phyloP scores from a whole-genome alignment of 2,888 invertebrate species.

The Stenichneumon culpator region DNA sequence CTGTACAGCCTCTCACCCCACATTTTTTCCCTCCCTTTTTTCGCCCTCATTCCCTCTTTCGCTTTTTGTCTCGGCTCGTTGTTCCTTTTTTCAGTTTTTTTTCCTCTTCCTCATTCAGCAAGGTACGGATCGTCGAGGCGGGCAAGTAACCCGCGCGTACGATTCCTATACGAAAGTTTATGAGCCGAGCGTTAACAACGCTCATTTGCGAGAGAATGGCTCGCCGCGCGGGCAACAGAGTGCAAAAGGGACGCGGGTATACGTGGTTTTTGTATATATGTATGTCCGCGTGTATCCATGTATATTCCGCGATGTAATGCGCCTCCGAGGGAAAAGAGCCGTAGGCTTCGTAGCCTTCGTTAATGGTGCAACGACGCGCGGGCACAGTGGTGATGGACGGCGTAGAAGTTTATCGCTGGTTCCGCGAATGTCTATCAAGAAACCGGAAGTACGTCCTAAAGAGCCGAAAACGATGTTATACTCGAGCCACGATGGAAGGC shows the following conservation, averaged over 20 bases:
- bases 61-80: constrained; percentile 12
- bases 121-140: constrained; percentile 1
- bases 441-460: constrained; percentile 28
- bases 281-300: background rate
- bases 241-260: constrained; percentile 4
- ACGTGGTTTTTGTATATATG: background rate
- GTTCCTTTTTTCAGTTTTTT: constrained; percentile 25
- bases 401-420: constrained; percentile 31
- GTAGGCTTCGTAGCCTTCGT: constrained; percentile 10
- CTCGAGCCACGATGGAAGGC: background rate
- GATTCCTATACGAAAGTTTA: constrained; percentile 40
- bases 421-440: constrained; percentile 38
- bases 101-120: background rate
- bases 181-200: constrained; percentile 38
- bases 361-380: constrained; percentile 39
- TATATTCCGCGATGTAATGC: constrained; percentile 6
- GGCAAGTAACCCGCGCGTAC: constrained; percentile 19
- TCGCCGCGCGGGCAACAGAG: constrained; percentile 17
- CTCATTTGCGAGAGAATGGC: constrained; percentile 51
- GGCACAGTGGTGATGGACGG: constrained; percentile 2
- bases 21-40: constrained; percentile 18
- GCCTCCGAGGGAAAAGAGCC: background rate
- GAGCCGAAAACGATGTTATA: constrained; percentile 4
- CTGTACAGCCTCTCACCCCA: background rate
- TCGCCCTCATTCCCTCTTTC: constrained; percentile 35